Base-by-base conservation (phyloP, 2,888 invertebrate genomes). In the Serrognathus titanus region DNA sequence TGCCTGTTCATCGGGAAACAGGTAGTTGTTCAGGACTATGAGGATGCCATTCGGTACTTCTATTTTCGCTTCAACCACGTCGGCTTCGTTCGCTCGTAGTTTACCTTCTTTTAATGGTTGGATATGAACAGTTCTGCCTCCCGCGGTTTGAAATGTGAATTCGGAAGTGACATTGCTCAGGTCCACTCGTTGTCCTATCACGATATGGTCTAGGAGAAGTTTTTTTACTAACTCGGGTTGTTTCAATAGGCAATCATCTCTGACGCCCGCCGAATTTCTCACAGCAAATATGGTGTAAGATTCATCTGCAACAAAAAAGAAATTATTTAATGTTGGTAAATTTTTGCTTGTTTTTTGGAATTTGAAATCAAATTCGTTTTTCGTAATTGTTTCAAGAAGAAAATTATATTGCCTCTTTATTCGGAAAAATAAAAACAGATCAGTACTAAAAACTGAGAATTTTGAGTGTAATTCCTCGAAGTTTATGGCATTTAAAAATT, bases 261-360 rank as follows among this genome's bases (percentile, higher is more conserved):
- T 52, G 8, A 55, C 13, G 37, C 53, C 57, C 63, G 82, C 82
- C 51, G 73, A 70, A 66, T 80, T 80, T 65, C 79, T 77, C 63
- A 84, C 84, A 51, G 83, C 81, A 69, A 85, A 78, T 68, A 85
- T 80, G 69, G 84, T 84, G 68, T 82, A 84, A 9, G 83, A 82
- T 61, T 82, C 80, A 70, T 82, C 85, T 85, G 79, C 11, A 78
- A 79, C 49, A 59, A 62, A 57, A 65, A 48, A 24, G n/a, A 37
- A 46, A 46, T n/a, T n/a, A n/a, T n/a, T n/a, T n/a, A n/a, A n/a
- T n/a, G n/a, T n/a, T n/a, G n/a, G n/a, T n/a, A n/a, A n/a, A n/a
- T n/a, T n/a, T n/a, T n/a, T n/a, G n/a, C n/a, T n/a, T n/a, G n/a
- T n/a, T n/a, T n/a, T n/a, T n/a, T n/a, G n/a, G n/a, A 43, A 16